Percentiles rank a stretch among this genome's conserved stretches.
Evolutionary conservation across 2,113 vertebrate species (phyloP).

Genomic region (Nannobrachium achirus): DNA sequence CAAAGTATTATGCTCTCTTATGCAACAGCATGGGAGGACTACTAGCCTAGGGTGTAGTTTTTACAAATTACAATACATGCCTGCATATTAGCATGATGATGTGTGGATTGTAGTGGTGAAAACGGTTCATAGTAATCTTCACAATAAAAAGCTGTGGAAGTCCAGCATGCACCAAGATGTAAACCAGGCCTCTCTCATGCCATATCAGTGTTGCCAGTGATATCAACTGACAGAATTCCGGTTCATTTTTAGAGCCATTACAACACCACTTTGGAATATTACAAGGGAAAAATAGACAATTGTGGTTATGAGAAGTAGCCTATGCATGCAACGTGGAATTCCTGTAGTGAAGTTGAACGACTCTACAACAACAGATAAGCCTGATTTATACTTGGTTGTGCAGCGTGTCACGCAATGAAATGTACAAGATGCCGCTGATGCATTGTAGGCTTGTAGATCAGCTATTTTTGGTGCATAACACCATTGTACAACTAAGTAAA

Average conservation of each 20-base stretch:
- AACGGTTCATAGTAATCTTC: neutral
- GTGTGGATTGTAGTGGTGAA: neutral
- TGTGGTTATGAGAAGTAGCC: neutral
- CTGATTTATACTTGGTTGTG: too few species aligned
- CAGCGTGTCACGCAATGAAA: too few species aligned
- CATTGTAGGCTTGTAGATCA: too few species aligned
- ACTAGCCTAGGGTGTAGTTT: neutral
- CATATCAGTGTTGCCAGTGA: constrained; percentile 18
- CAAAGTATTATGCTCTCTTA: too few species aligned
- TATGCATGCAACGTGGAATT: neutral
- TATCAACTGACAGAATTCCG: neutral
- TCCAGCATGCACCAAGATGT: neutral
- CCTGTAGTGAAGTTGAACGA: neutral
- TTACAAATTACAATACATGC: neutral
- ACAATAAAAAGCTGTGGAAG: neutral
- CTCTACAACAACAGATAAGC: neutral
- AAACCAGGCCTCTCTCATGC: neutral
- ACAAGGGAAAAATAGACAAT: constrained; percentile 5
- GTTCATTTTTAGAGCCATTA: neutral
- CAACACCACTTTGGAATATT: neutral
- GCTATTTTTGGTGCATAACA: too few species aligned
- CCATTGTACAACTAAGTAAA: too few species aligned
- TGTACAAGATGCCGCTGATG: too few species aligned
- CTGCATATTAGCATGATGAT: neutral
- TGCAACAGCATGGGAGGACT: neutral